These are phyloP conservation scores for Melanerpes formicivorus DNA, from an alignment of 2,113 vertebrate species.

Conservation along the genomic window DNA sequence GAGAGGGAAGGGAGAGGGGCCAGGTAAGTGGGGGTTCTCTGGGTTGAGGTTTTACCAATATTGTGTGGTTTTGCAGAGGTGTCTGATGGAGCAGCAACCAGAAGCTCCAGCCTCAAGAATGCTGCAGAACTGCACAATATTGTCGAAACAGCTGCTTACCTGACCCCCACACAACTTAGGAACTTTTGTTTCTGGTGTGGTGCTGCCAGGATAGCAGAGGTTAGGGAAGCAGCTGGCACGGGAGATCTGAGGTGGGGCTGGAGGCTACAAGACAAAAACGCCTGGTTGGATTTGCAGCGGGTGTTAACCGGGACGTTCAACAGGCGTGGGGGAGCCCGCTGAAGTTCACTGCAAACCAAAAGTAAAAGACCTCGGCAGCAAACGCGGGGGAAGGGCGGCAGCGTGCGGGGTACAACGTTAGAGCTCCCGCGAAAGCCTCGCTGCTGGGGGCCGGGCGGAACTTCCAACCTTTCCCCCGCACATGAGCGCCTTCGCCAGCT, in stretches of 20 bases:
- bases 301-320: fast-evolving
- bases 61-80: slow-evolving; percentile 47
- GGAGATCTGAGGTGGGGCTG: slow-evolving; percentile 5
- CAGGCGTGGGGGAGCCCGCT: fast-evolving
- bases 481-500: not conserved
- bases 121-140: slow-evolving; percentile 40
- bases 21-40: not conserved
- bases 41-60: not conserved
- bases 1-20: not conserved
- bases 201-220: not conserved
- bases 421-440: not conserved
- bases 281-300: not conserved
- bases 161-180: slow-evolving; percentile 36
- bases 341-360: no score
- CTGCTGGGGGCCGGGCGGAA: no score
- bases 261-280: slow-evolving; percentile 14
- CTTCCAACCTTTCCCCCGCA: not conserved
- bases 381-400: fast-evolving
- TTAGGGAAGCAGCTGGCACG: not conserved
- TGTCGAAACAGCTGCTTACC: slow-evolving; percentile 25
- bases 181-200: not conserved
- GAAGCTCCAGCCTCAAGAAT: not conserved
- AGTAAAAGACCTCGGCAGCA: not conserved
- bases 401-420: not conserved
- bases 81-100: not conserved